These are phyloP conservation scores for Tupaia tana DNA, from an alignment of 2,113 vertebrate species.

Conservation along the genomic window DNA sequence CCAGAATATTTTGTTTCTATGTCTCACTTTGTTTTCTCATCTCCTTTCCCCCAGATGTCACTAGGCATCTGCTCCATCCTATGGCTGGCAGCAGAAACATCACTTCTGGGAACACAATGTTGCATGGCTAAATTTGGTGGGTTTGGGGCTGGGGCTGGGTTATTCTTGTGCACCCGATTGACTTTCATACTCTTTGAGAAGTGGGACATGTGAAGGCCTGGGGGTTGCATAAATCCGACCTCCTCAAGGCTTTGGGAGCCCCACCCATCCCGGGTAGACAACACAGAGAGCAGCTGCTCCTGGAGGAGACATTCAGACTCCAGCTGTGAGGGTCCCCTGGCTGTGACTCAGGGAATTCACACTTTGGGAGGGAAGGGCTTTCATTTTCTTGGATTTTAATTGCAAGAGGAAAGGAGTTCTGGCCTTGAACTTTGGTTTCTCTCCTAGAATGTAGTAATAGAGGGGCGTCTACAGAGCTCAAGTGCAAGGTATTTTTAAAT, in stretches of 20 bases:
- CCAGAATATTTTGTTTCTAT: neutral
- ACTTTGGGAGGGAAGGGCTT: neutral
- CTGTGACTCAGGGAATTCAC: neutral
- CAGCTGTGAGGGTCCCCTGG: neutral
- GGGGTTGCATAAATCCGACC: neutral
- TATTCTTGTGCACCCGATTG: slow-evolving; percentile 58
- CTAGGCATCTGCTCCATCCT: slow-evolving; percentile 36
- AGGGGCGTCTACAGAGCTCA: neutral
- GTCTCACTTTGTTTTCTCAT: slow-evolving; percentile 50
- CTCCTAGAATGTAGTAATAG: neutral
- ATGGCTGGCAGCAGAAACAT: slow-evolving; percentile 23
- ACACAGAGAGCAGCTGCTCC: neutral
- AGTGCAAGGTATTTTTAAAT: slow-evolving; percentile 50
- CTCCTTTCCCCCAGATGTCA: slow-evolving; percentile 47
- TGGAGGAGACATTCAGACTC: neutral
- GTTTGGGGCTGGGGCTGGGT: neutral
- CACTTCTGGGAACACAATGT: neutral
- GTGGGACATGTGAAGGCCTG: neutral
- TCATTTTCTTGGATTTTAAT: slow-evolving; percentile 15
- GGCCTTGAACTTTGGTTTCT: slow-evolving; percentile 16
- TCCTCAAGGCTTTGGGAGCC: neutral
- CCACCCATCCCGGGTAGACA: neutral
- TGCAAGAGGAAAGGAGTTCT: neutral
- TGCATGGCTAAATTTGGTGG: slow-evolving; percentile 63
- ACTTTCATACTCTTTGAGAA: slow-evolving; percentile 40